Base-by-base conservation (phyloP, 2,888 invertebrate species). In the Euplexia lucipara region DNA sequence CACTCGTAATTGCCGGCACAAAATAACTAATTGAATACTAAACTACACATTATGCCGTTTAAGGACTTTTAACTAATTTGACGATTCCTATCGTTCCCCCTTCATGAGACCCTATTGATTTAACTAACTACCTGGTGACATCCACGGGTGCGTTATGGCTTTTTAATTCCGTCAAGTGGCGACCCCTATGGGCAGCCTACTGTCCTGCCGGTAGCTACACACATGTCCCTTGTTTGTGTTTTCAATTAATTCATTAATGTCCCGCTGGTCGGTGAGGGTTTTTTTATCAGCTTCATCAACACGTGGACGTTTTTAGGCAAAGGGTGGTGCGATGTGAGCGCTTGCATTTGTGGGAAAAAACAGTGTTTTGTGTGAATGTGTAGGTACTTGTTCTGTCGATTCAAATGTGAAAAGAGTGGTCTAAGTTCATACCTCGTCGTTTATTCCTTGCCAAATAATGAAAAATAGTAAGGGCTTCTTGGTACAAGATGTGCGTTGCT, bases 161-260 rank as follows among this genome's bases (percentile, higher is more conserved):
- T 88, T 90, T 90, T 89, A 89, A 90, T 88, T 86, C 84, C 76
- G 75, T 84, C 82, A 88, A 86, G 79, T 81, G 83, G 82, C 78
- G 76, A 82, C 89, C 89, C 89, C 84, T 80, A 89, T 89, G 77
- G 63, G 65, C 57, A 16, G 58, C 12, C 47, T 45, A 26, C 51
- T 41, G 67, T 56, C 26, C 53, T 45, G 59, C 34, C 66, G 61
- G 45, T 71, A n/a, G n/a, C n/a, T n/a, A 60, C 56, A 59, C 75
- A 75, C 81, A 77, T 79, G 68, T 69, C 61, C 66, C 75, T 67
- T 79, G 67, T 81, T 76, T 76, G 72, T 64, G 77, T 82, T 71
- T 81, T 82, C 79, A 81, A 81, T 81, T 79, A 74, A 51, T 59
- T 66, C 52, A 61, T 77, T 70, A 72, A 63, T 57, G 67, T 49